A percentile compares a stretch with the other conserved stretches of the same genome.
These are phyloP conservation scores for Acrocephalus scirpaceus DNA, from an alignment of 2,797 vertebrate species.

Conservation along the genomic window DNA sequence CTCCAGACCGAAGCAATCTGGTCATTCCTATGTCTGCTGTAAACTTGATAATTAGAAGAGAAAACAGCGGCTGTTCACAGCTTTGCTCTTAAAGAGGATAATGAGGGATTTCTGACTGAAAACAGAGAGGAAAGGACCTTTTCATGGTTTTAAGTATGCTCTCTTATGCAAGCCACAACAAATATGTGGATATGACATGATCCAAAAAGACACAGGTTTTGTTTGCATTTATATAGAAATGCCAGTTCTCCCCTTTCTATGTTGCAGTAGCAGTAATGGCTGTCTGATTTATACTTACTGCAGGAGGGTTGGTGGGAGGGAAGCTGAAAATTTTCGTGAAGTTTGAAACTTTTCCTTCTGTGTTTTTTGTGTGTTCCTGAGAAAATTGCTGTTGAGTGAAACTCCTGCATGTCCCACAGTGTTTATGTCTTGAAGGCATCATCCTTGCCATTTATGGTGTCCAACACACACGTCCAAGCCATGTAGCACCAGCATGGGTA, in stretches of 20 bases:
- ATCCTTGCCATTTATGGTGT: conserved; percentile 57
- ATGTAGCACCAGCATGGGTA: not conserved
- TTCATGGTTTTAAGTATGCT: not conserved
- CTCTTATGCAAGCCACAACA: not conserved
- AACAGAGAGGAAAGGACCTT: not conserved
- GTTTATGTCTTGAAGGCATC: not conserved
- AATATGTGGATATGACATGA: not conserved
- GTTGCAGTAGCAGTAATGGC: not conserved
- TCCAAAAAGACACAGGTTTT: not conserved
- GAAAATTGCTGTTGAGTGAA: not conserved
- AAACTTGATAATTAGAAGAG: not conserved
- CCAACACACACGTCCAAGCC: not conserved
- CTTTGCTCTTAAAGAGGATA: not conserved
- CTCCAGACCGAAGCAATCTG: not conserved
- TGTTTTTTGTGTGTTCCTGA: not conserved
- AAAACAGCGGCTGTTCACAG: not conserved
- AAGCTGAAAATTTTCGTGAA: not conserved
- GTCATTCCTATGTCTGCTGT: not conserved
- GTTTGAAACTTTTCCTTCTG: not conserved
- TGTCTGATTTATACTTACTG: not conserved
- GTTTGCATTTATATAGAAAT: not conserved
- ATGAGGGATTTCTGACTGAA: not conserved
- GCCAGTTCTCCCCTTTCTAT: not conserved
- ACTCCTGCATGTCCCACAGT: not conserved
- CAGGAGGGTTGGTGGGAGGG: not conserved